Evolutionary conservation across 2,113 vertebrate genomes (phyloP).

Genomic region (Merops nubicus): DNA sequence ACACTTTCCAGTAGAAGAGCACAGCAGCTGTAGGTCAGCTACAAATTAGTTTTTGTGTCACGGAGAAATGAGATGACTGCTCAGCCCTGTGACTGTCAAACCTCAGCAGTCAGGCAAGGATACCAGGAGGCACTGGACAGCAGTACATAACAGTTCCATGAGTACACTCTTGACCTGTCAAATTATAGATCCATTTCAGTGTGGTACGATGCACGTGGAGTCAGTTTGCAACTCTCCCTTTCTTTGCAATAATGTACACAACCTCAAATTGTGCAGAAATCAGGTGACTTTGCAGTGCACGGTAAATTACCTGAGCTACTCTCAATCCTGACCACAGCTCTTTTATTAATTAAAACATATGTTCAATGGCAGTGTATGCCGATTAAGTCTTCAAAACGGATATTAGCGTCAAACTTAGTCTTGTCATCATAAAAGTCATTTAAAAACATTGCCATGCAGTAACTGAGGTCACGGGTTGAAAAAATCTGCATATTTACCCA

Average conservation of each 20-base stretch:
- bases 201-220: slow-evolving; percentile 29
- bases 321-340: neutral
- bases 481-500: slow-evolving; percentile 61
- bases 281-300: slow-evolving; percentile 5
- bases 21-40: neutral
- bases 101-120: neutral
- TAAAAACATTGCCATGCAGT: slow-evolving; percentile 56
- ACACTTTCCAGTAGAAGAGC: neutral
- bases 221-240: slow-evolving; percentile 49
- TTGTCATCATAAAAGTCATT: slow-evolving; percentile 65
- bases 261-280: slow-evolving; percentile 39
- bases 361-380: slow-evolving; percentile 6
- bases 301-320: slow-evolving; percentile 22
- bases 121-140: neutral
- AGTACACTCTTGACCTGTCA: slow-evolving; percentile 41
- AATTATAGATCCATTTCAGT: slow-evolving; percentile 46
- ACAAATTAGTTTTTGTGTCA: neutral
- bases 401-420: slow-evolving; percentile 57
- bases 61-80: neutral
- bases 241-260: slow-evolving; percentile 45
- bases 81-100: neutral
- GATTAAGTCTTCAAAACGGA: slow-evolving; percentile 39
- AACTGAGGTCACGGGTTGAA: slow-evolving; percentile 56
- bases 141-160: slow-evolving; percentile 18
- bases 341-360: slow-evolving; percentile 47